These are phyloP conservation scores for Cephus rjabovi DNA, from an alignment of 2,888 invertebrate genomes.

Conservation along the genomic window DNA sequence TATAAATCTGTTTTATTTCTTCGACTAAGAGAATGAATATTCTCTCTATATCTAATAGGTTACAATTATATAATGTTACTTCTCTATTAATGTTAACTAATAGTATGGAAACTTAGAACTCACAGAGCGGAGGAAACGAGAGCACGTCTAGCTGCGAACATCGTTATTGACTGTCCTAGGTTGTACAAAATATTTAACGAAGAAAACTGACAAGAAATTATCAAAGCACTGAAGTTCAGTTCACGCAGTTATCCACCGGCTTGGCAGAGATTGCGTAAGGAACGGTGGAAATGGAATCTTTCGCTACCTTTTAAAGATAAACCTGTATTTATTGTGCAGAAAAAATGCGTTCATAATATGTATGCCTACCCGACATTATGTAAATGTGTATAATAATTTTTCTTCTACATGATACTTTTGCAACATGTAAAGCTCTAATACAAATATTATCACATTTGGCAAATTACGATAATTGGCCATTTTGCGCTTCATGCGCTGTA, in stretches of 20 bases:
- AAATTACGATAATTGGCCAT: neutral
- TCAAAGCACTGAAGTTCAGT: neutral
- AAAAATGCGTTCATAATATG: neutral
- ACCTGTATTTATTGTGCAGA: neutral
- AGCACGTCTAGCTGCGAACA: constrained; percentile 44
- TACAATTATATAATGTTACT: constrained; percentile 47
- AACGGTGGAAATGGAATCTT: constrained; percentile 13
- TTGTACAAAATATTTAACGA: constrained; percentile 1
- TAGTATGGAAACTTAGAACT: constrained; percentile 26
- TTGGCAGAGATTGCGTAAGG: neutral
- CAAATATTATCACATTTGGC: neutral
- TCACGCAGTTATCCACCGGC: neutral
- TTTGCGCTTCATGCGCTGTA: neutral
- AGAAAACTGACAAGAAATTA: constrained; percentile 14
- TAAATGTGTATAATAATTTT: neutral
- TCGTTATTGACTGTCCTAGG: constrained; percentile 21
- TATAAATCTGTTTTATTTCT: constrained; percentile 12
- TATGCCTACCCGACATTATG: neutral
- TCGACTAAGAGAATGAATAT: neutral
- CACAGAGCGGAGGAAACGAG: constrained; percentile 42
- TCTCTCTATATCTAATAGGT: constrained; percentile 30
- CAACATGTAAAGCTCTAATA: neutral
- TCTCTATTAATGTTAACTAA: neutral
- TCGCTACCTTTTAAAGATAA: neutral
- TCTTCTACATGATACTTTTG: neutral